Evolutionary conservation across 2,888 invertebrate genomes (phyloP), one percentile per base, ranked within the genome.

Genomic region (Synergus itoensis): DNA sequence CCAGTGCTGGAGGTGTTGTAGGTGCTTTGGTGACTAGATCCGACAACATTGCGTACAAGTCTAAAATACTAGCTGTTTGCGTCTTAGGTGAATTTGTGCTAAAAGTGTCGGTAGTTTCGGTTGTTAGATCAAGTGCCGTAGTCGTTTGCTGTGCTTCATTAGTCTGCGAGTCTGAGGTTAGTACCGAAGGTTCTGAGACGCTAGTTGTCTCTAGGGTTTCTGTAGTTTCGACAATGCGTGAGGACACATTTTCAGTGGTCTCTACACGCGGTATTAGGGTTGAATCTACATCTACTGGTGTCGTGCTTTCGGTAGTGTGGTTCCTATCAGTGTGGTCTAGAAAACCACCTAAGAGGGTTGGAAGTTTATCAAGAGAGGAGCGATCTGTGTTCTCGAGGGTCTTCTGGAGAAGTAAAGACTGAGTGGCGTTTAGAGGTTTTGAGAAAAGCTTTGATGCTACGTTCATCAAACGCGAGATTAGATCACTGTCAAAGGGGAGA

Each of bases 371-470:
- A 41, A 77, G 21, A 28, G 81, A 77, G 76, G 75, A 75, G 67
- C 76, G 73, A 73, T 16, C 36, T 65, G n/a, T 65, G 14, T 53
- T 67, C 43, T 77, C 77, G 16, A 45, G 36, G 41, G 80, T 73
- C 5, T 41, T 77, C 76, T 81, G 81, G 12, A 80, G 48, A 16
- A 82, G 81, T 45, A 82, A 73, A 11, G 81, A 79, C 64, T 83
- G 75, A 45, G 86, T 85, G 12, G 86, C 80, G 77, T 80, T 85
- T 62, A 85, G 82, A 5, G 82, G 84, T 80, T 88, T 87, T 76
- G 89, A 86, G 43, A 88, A 84, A 8, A 87, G 85, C n/a, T 85
- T 84, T 79, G 88, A 88, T 45, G 89, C 89, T 80, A 89, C 84
- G 67, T 84, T 83, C 89, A 89, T 89, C 84, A 89, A 84, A 69